phyloP scores from a whole-genome alignment of 2,113 vertebrate genomes.

The Prionailurus bengalensis region DNA sequence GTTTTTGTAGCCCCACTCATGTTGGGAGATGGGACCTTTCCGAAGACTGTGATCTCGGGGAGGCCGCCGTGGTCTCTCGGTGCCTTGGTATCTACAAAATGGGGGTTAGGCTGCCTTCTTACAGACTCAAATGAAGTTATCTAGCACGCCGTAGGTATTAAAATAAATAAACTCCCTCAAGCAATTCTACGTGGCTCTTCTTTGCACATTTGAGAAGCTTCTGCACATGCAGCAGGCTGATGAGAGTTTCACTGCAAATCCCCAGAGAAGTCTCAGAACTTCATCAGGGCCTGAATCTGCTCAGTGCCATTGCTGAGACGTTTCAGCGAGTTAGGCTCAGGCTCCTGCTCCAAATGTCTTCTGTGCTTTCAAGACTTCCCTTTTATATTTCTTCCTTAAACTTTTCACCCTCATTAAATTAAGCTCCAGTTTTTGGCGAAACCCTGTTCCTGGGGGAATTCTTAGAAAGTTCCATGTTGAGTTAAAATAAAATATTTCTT shows the following conservation, averaged over 20 bases:
- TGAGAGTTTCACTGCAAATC: constrained; percentile 43
- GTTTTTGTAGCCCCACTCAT: not conserved
- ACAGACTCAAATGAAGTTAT: not conserved
- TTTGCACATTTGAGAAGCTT: not conserved
- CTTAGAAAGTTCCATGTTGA: constrained; percentile 74
- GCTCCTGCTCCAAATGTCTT: not conserved
- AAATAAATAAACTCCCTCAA: constrained; percentile 6
- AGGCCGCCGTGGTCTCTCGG: not conserved
- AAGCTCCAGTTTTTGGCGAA: constrained; percentile 70
- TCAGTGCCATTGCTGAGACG: not conserved
- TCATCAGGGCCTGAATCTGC: constrained; percentile 3
- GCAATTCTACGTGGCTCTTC: not conserved
- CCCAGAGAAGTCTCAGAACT: not conserved
- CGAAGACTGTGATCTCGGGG: not conserved
- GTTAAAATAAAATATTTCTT: constrained; percentile 75
- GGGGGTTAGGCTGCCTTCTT: not conserved
- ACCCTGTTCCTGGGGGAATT: constrained; percentile 50
- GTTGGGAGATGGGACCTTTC: not conserved
- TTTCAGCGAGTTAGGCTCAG: not conserved
- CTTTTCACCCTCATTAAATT: constrained; percentile 78
- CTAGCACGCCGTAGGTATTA: not conserved
- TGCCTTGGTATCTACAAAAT: not conserved
- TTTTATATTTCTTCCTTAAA: constrained; percentile 76
- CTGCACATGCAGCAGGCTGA: not conserved
- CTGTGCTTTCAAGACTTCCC: constrained; percentile 41